These are phyloP conservation scores for Sipunculus nudus DNA, from an alignment of 2,888 invertebrate genomes.

Conservation along the genomic window DNA sequence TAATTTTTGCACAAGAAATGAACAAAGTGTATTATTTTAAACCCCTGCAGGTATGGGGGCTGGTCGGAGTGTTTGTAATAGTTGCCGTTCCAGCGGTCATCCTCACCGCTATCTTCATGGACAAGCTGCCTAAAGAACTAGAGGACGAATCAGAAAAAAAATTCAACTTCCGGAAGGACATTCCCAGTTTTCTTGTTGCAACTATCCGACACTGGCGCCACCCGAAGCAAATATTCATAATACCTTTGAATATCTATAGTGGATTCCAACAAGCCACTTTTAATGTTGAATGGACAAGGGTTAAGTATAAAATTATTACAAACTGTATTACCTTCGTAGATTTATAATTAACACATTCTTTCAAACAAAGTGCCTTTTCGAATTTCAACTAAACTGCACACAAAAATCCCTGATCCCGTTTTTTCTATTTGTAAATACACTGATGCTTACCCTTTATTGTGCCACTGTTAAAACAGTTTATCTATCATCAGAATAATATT, in stretches of 20 bases:
- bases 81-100: slow-evolving; percentile 74
- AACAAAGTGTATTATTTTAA: too few relatives aligned
- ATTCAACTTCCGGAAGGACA: slow-evolving; percentile 1
- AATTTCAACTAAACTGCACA: too few relatives aligned
- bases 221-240: slow-evolving; percentile 89
- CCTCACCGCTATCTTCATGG: slow-evolving; percentile 87
- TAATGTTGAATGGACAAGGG: slow-evolving; percentile 75
- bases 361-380: too few relatives aligned
- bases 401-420: too few relatives aligned
- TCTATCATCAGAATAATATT: too few relatives aligned
- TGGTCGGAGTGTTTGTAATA: slow-evolving; percentile 37
- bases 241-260: slow-evolving; percentile 95
- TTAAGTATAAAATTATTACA: too few relatives aligned
- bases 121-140: slow-evolving; percentile 65
- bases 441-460: too few relatives aligned
- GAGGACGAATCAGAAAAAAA: slow-evolving; percentile 16
- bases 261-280: slow-evolving; percentile 98
- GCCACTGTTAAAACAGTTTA: too few relatives aligned
- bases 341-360: too few relatives aligned
- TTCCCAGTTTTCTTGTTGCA: slow-evolving; percentile 62
- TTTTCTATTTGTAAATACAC: too few relatives aligned
- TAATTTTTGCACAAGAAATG: too few relatives aligned
- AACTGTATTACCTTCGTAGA: too few relatives aligned
- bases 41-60: slow-evolving; percentile 35
- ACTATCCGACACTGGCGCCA: slow-evolving; percentile 85